phyloP scores from a whole-genome alignment of 2,113 vertebrate genomes.

The Panthera leo region DNA sequence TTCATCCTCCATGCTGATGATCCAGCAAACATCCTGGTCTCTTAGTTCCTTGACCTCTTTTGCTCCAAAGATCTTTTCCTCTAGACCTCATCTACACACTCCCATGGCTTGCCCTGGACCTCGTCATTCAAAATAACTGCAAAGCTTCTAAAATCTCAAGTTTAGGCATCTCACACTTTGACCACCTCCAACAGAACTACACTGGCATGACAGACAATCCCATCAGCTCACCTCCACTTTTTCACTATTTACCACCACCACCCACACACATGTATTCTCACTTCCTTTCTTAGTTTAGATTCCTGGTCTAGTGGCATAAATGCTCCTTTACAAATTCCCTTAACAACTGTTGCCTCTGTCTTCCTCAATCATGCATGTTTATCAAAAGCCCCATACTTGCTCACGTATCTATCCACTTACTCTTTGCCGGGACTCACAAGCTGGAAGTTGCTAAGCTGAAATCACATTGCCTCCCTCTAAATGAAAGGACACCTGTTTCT shows the following conservation, averaged over 20 bases:
- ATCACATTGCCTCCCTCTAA: not conserved
- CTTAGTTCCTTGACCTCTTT: not conserved
- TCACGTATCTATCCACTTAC: not conserved
- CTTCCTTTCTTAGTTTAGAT: conserved; percentile 27
- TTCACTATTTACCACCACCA: not conserved
- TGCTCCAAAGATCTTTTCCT: not conserved
- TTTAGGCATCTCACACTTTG: not conserved
- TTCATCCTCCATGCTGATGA: not conserved
- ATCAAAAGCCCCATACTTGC: not conserved
- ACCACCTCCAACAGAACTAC: not conserved
- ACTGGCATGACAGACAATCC: not conserved
- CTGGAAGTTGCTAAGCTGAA: not conserved
- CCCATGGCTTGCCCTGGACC: not conserved
- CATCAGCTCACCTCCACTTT: not conserved
- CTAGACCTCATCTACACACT: no score
- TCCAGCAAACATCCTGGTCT: not conserved
- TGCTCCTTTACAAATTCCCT: not conserved
- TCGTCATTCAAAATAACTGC: not conserved
- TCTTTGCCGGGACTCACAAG: not conserved
- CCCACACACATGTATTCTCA: not conserved
- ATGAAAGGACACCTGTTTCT: not conserved
- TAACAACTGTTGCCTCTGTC: not conserved
- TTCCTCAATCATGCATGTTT: not conserved
- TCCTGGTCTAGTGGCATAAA: not conserved
- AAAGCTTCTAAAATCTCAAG: not conserved